These are phyloP conservation scores for Lepidurus arcticus DNA, from an alignment of 1,140 invertebrate species.

Conservation along the genomic window DNA sequence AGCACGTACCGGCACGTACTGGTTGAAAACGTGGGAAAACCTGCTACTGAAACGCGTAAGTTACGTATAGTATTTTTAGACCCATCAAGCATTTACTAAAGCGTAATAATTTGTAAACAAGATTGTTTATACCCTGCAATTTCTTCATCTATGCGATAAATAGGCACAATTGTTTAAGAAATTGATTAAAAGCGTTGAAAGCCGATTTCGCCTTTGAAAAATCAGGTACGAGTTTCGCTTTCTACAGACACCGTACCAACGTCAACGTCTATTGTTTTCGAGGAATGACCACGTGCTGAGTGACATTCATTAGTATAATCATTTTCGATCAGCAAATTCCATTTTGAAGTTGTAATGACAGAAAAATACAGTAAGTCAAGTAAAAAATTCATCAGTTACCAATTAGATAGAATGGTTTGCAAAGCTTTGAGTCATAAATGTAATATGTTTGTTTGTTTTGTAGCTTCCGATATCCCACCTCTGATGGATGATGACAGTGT, in stretches of 20 bases:
- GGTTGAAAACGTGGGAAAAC: not conserved
- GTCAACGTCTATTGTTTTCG: not conserved
- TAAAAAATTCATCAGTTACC: not conserved
- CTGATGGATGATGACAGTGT: not conserved
- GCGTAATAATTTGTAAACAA: not conserved
- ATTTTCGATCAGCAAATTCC: not conserved
- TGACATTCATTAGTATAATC: not conserved
- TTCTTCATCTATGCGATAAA: not conserved
- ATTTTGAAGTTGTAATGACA: not conserved
- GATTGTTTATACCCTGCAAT: not conserved
- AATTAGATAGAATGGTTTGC: too few relatives aligned
- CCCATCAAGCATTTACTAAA: not conserved
- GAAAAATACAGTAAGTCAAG: not conserved
- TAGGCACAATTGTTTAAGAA: not conserved
- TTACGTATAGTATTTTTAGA: not conserved
- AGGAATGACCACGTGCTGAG: slow-evolving; percentile 8
- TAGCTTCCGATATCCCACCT: not conserved
- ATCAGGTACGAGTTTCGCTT: not conserved
- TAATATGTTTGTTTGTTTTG: not conserved
- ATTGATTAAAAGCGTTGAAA: not conserved
- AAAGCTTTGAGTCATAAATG: too few relatives aligned
- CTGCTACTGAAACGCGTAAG: not conserved
- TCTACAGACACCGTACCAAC: not conserved
- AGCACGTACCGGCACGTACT: too few relatives aligned
- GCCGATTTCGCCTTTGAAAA: not conserved